Conservation (phyloP, 2,797 vertebrate species). For the Oreonectes daqikongensis region DNA sequence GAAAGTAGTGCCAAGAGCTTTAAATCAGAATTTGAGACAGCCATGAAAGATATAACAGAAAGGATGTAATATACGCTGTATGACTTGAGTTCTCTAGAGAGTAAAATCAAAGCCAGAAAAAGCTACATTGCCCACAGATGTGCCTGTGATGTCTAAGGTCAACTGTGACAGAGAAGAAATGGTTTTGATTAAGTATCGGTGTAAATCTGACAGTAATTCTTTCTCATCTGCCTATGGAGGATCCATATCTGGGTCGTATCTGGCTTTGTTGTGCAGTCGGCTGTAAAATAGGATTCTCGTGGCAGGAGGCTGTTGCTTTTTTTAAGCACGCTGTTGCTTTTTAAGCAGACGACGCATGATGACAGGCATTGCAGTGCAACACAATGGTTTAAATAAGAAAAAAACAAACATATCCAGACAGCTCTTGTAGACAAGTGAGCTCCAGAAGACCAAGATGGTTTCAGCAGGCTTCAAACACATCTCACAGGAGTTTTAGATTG, state of each 20-base stretch:
- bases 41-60: background rate
- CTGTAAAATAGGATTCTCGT: constrained; percentile 63
- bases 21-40: constrained; percentile 13
- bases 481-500: background rate
- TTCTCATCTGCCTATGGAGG: constrained; percentile 36
- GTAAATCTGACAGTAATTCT: constrained; percentile 47
- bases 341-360: constrained; percentile 13
- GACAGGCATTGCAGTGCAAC: constrained; percentile 44
- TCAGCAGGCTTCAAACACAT: background rate
- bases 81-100: too few species aligned
- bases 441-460: constrained; percentile 45
- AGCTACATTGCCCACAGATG: background rate
- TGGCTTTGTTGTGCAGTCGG: constrained; percentile 62
- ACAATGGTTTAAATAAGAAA: constrained; percentile 54
- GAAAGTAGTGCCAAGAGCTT: background rate
- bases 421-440: constrained; percentile 24
- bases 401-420: constrained; percentile 59
- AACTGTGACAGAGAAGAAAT: constrained; percentile 48
- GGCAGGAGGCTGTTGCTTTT: constrained; percentile 50
- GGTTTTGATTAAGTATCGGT: constrained; percentile 33
- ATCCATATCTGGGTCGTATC: constrained; percentile 36
- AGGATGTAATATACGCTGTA: background rate
- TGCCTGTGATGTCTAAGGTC: constrained; percentile 41
- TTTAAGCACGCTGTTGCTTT: constrained; percentile 38
- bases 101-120: too few species aligned